phyloP scores from a whole-genome alignment of 92 coral and sea anemone genomes.

The Plumapathes pennacea region DNA sequence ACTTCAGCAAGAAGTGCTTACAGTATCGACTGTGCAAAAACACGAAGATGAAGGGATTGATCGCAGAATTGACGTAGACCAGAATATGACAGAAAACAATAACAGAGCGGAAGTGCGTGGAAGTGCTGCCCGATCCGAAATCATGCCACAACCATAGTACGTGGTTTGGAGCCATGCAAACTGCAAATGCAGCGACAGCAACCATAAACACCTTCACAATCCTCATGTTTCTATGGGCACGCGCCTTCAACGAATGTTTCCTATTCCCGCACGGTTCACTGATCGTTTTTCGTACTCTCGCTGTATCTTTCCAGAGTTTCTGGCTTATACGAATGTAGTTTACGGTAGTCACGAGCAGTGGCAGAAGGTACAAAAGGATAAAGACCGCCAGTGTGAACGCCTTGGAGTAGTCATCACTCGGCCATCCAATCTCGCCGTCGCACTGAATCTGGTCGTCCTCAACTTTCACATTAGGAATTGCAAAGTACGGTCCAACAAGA shows the following conservation, averaged over 20 bases:
- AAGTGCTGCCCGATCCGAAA: conserved; percentile 48
- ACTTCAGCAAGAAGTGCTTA: conserved; percentile 57
- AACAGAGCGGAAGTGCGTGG: conserved; percentile 39
- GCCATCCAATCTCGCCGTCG: conserved; percentile 59
- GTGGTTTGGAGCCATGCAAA: conserved; percentile 80
- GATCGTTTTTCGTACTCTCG: conserved; percentile 63
- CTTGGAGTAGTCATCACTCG: conserved; percentile 34
- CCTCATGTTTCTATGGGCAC: conserved; percentile 81
- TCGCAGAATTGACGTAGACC: conserved; percentile 70
- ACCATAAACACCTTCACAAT: conserved; percentile 71
- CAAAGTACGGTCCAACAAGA: conserved; percentile 67
- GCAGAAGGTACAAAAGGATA: conserved; percentile 56
- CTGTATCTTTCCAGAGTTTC: conserved; percentile 79
- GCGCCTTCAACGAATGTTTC: conserved; percentile 62
- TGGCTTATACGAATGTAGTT: conserved; percentile 67
- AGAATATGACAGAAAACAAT: conserved; percentile 68
- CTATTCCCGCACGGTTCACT: conserved; percentile 44
- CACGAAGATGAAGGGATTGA: conserved; percentile 81
- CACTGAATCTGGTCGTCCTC: conserved; percentile 27
- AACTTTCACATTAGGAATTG: conserved; percentile 37
- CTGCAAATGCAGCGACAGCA: conserved; percentile 65
- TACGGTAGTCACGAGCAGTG: conserved; percentile 66
- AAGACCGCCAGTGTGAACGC: conserved; percentile 68
- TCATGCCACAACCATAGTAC: conserved; percentile 88
- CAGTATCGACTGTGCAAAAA: conserved; percentile 76